These are phyloP conservation scores for Noctua pronuba DNA, from an alignment of 2,888 invertebrate genomes.

Conservation along the genomic window DNA sequence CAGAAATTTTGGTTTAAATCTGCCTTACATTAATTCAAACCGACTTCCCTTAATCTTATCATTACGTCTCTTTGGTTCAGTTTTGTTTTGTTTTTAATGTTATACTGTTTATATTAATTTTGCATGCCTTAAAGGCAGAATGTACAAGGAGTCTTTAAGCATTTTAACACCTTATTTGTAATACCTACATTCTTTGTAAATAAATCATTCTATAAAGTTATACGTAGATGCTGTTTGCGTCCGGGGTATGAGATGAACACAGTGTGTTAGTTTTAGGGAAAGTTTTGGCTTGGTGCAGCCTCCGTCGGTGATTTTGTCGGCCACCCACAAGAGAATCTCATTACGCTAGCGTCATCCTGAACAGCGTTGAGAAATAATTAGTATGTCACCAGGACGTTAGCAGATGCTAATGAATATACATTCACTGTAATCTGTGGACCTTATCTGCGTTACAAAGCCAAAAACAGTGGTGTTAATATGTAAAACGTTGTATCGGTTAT, in stretches of 20 bases:
- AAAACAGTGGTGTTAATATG: constrained; percentile 1
- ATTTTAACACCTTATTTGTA: background rate
- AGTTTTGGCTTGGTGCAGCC: constrained; percentile 33
- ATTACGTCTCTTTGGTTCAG: too few relatives aligned
- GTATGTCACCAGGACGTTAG: constrained; percentile 55
- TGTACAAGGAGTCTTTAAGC: background rate
- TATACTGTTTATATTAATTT: background rate
- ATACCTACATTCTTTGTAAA: background rate
- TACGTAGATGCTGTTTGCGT: background rate
- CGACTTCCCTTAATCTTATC: too few relatives aligned
- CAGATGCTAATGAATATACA: constrained; percentile 59
- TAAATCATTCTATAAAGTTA: background rate
- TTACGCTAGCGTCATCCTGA: constrained; percentile 65
- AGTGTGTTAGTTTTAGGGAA: constrained; percentile 38
- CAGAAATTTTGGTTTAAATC: background rate
- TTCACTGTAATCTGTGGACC: constrained; percentile 15
- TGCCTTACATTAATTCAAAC: background rate
- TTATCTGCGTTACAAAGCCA: background rate
- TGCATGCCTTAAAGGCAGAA: background rate
- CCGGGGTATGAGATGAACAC: constrained; percentile 13
- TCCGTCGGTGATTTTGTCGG: constrained; percentile 35
- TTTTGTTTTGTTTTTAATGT: too few relatives aligned
- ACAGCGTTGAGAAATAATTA: constrained; percentile 67
- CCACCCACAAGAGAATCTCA: constrained; percentile 67
- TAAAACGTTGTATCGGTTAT: background rate